Conservation (phyloP, 2,888 invertebrate genomes). For the Terebella lapidaria region DNA sequence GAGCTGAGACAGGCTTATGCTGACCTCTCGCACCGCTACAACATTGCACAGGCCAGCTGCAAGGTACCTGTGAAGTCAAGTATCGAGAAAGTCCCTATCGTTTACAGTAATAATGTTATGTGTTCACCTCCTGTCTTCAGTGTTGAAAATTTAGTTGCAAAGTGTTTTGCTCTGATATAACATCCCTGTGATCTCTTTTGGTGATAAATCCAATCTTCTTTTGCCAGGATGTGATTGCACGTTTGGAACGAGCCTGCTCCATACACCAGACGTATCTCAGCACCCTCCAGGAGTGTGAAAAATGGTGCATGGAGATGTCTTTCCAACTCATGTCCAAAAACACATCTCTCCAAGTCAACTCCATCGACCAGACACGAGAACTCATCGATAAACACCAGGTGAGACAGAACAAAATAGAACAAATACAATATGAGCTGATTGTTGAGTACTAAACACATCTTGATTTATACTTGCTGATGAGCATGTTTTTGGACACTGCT, state of each 20-base stretch:
- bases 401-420: too few species aligned
- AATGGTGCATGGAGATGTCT: conserved; percentile 89
- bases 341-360: conserved; percentile 74
- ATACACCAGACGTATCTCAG: conserved; percentile 69
- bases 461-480: too few species aligned
- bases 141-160: too few species aligned
- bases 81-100: too few species aligned
- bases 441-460: not conserved
- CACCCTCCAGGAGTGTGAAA: conserved; percentile 86
- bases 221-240: not conserved
- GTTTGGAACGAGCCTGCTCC: conserved; percentile 73
- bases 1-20: not conserved
- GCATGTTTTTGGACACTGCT: too few species aligned
- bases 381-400: conserved; percentile 83
- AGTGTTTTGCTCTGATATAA: too few species aligned
- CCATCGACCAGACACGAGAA: conserved; percentile 82
- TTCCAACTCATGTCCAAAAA: conserved; percentile 95
- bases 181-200: too few species aligned
- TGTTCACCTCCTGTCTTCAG: too few species aligned
- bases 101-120: too few species aligned
- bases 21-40: not conserved
- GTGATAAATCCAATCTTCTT: too few species aligned
- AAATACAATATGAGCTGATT: not conserved
- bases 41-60: not conserved
- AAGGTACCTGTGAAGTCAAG: too few species aligned